Conservation (phyloP, 1,140 invertebrate genomes). For the Lutraria rhynchaena region DNA sequence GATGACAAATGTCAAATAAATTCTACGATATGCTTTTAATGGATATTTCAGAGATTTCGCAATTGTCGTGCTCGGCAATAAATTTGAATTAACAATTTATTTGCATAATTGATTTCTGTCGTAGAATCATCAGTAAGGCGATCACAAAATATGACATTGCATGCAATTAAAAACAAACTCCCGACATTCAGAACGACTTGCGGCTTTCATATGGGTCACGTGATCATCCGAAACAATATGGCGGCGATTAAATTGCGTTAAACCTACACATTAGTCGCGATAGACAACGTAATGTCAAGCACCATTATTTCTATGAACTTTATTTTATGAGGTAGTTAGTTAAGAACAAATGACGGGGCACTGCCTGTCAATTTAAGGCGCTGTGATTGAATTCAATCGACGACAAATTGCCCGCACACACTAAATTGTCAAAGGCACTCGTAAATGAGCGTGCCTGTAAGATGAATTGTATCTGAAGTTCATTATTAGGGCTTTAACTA, state of each 20-base stretch:
- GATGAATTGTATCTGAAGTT: slow-evolving; percentile 15
- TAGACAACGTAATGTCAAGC: slow-evolving; percentile 48
- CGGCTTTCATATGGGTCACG: slow-evolving; percentile 41
- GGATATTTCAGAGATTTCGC: background rate
- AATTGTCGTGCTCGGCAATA: slow-evolving; percentile 22
- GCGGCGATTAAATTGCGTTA: slow-evolving; percentile 48
- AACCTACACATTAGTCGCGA: slow-evolving; percentile 38
- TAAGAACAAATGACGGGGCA: slow-evolving; percentile 47
- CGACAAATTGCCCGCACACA: slow-evolving; percentile 59
- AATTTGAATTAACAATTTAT: slow-evolving; percentile 52
- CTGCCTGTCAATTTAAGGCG: slow-evolving; percentile 53
- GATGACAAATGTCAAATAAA: too few relatives aligned
- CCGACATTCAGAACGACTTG: slow-evolving; percentile 47
- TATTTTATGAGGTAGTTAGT: slow-evolving; percentile 61
- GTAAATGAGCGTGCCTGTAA: slow-evolving; percentile 37
- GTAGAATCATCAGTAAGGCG: slow-evolving; percentile 35
- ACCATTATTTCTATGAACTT: slow-evolving; percentile 57
- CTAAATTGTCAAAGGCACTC: slow-evolving; percentile 52
- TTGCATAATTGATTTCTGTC: slow-evolving; percentile 46
- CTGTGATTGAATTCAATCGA: slow-evolving; percentile 56
- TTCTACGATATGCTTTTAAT: too few relatives aligned
- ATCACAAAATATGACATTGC: slow-evolving; percentile 46
- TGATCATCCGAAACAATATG: slow-evolving; percentile 47
- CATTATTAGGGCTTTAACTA: slow-evolving; percentile 10
- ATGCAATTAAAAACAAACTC: slow-evolving; percentile 50